phyloP scores from a whole-genome alignment of 2,113 vertebrate genomes.

The Megaleporinus macrocephalus region DNA sequence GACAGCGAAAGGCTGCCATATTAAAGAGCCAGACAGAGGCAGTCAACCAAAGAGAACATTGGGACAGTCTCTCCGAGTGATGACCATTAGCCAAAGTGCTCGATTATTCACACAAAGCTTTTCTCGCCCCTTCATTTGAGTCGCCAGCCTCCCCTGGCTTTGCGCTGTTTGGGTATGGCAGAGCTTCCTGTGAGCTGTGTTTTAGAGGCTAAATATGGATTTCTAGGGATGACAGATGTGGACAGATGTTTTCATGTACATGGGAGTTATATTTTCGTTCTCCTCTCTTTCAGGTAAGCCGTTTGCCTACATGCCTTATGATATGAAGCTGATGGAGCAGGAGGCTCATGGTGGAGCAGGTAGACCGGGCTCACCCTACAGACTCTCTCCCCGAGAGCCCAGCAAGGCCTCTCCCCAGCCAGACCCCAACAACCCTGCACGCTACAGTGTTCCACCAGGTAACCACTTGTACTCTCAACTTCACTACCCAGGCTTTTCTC shows the following conservation, averaged over 20 bases:
- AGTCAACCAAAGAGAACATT: constrained; percentile 44
- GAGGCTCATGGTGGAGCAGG: constrained; percentile 77
- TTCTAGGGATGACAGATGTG: background rate
- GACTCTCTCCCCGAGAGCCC: constrained; percentile 85
- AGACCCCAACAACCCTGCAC: constrained; percentile 75
- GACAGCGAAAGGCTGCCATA: constrained; percentile 15
- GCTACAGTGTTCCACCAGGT: constrained; percentile 90
- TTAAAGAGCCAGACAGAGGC: constrained; percentile 43
- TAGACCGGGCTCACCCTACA: constrained; percentile 85
- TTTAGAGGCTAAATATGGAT: background rate
- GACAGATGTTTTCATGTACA: background rate
- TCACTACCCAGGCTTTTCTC: background rate
- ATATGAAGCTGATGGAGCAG: constrained; percentile 87
- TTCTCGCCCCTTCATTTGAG: background rate
- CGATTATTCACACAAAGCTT: constrained; percentile 23
- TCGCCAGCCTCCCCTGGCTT: background rate
- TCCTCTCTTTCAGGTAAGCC: constrained; percentile 81
- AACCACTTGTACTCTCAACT: constrained; percentile 61
- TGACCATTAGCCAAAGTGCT: constrained; percentile 42
- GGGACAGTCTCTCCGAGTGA: constrained; percentile 8
- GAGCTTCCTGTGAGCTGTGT: background rate
- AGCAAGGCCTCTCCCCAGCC: constrained; percentile 85
- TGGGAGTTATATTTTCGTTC: background rate
- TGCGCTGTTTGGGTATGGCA: background rate
- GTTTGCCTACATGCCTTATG: constrained; percentile 86